These are phyloP conservation scores for Nomada flava DNA, from an alignment of 2,888 invertebrate species.

Conservation along the genomic window DNA sequence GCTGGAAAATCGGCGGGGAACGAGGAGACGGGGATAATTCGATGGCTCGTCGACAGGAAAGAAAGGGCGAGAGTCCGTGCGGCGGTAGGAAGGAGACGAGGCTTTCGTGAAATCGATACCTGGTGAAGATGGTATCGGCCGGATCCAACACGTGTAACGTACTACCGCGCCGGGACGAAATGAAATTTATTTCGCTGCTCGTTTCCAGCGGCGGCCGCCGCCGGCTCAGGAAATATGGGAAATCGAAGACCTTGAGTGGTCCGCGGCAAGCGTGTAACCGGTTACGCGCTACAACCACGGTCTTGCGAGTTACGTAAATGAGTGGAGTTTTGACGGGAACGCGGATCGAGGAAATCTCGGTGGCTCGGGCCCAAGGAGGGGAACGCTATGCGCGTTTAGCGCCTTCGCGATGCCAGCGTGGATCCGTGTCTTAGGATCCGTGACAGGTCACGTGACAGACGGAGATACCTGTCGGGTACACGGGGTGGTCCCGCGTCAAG, in stretches of 20 bases:
- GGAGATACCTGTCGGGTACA: constrained; percentile 80
- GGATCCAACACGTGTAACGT: constrained; percentile 83
- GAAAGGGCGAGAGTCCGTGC: constrained; percentile 56
- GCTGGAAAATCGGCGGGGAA: constrained; percentile 28
- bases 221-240: constrained; percentile 64
- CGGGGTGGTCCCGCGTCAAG: constrained; percentile 81
- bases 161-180: constrained; percentile 80
- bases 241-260: constrained; percentile 62
- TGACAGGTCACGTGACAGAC: constrained; percentile 80
- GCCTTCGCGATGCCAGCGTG: constrained; percentile 44
- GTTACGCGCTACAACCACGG: constrained; percentile 51
- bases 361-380: constrained; percentile 18
- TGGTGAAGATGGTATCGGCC: constrained; percentile 80
- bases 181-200: constrained; percentile 81
- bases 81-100: constrained; percentile 50
- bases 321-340: too few species aligned
- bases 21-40: constrained; percentile 70
- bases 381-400: constrained; percentile 74
- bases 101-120: constrained; percentile 83
- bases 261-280: constrained; percentile 38
- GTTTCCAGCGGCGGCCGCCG: constrained; percentile 62
- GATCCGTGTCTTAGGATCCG: constrained; percentile 44
- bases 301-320: constrained; percentile 41
- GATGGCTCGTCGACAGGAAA: constrained; percentile 71
- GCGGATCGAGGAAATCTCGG: too few species aligned